Base-by-base conservation (phyloP, 2,113 vertebrate genomes). In the Galeopterus variegatus region DNA sequence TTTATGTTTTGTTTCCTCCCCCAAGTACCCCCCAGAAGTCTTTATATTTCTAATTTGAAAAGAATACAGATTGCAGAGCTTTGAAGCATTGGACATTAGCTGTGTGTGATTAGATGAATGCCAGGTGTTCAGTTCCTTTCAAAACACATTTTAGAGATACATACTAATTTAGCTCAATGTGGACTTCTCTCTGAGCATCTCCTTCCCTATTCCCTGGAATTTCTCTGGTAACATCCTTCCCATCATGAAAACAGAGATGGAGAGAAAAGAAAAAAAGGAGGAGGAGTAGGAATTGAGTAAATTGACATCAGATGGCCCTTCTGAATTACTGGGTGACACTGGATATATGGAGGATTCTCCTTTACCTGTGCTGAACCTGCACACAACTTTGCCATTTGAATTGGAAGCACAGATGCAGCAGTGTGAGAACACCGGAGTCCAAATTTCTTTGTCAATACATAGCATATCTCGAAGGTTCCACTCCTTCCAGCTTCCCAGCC, bases 1-100 rank as follows among this genome's bases (percentile, higher is more conserved):
- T 98, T 98, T 97, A 93, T 85, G 81, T 54, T 97, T 97, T 98
- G 94, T 96, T 96, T 94, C 87, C 56, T 90, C 31, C 48, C 26
- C 36, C 31, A 52, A 73, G 12, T 8, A 6, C 4, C n/a, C 65
- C 69, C 50, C 28, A 8, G 86, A 88, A 82, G 54, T 70, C 81
- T 96, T 92, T 98, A 65, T 69, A 93, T 82, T 96, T 82, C 76
- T 91, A 88, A 97, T 95, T 96, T 92, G 3, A 52, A 93, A 52
- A 13, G 80, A 52, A 3, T 75, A 54, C 64, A 90, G 45, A 87
- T 88, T 92, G 19, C 73, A 85, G 41, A 67, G 69, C 76, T 95
- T 88, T 93, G 77, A 94, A 69, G 26, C 82, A 93, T 14, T 88
- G 76, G 76, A 84, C 28, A 70, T 96, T 83, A 95, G 45, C 69